phyloP scores from a whole-genome alignment of 2,113 vertebrate genomes.

The Scytalopus superciliaris region DNA sequence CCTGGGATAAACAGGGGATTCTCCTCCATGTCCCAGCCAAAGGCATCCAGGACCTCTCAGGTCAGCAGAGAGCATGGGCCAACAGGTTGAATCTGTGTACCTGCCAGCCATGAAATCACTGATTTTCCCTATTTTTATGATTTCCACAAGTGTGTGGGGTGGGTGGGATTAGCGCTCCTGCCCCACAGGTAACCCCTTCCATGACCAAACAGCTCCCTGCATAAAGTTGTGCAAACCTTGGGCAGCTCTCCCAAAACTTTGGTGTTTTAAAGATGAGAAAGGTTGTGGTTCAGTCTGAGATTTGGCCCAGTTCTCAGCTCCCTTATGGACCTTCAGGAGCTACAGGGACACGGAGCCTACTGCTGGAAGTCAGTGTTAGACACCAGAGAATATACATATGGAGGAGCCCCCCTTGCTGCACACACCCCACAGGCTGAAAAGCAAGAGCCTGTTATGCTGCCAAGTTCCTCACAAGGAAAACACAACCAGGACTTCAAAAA shows the following conservation, averaged over 20 bases:
- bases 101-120: background rate
- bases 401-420: background rate
- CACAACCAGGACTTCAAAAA: background rate
- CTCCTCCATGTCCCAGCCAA: background rate
- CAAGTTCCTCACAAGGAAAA: background rate
- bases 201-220: background rate
- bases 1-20: background rate
- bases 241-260: background rate
- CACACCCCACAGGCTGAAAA: background rate
- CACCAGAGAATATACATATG: rapidly evolving
- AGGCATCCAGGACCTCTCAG: rapidly evolving
- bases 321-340: background rate
- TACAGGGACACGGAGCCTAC: rapidly evolving
- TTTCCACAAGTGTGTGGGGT: background rate
- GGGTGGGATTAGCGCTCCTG: background rate
- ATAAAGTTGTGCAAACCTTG: background rate
- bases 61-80: rapidly evolving
- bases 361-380: background rate
- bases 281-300: background rate
- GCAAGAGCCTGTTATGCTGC: background rate
- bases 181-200: background rate
- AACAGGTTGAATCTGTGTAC: background rate
- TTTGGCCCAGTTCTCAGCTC: background rate
- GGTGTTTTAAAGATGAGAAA: background rate
- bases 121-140: background rate